Base-by-base conservation (phyloP, 1,140 invertebrate genomes). In the Agrypnia vestita region DNA sequence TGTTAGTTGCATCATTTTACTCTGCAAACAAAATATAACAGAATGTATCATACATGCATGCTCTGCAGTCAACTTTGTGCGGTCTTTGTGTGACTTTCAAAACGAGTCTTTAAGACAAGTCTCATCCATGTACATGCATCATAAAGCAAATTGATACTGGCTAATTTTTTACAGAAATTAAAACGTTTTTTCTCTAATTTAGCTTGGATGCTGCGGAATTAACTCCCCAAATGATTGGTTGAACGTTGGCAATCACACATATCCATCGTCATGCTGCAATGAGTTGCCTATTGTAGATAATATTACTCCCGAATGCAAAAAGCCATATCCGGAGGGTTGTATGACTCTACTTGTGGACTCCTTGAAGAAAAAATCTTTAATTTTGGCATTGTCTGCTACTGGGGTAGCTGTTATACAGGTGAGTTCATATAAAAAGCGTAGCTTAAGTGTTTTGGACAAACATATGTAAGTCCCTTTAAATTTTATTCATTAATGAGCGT, bases 361-460 rank as follows among this genome's bases (percentile, higher is more conserved):
- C 62, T 90, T 96, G 53, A 90, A 94, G 78, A 90, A 91, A 7
- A 94, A 96, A 84, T 93, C 93, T 15, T 84, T 94, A 10, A 90
- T 94, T 67, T 90, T 97, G 72, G 95, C 94, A 19, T 93, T 93
- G 11, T 93, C 96, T 53, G 95, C 94, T 6, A 89, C 96, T 71
- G 94, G 94, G 10, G 93, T 97, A 49, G 94, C 95, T 67, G 88
- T 93, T 59, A 90, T 95, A 84, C 94, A 95, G 92, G 94, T 95
- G 59, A 67, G 35, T 19, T 4, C 17, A 15, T 19, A 12, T n/a
- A 1, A 0, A 61, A 61, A n/a, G 49, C 3, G 1, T 51, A 3
- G 11, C 11, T 51, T 3, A 51, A 47, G n/a, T 59, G 15, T 62
- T 17, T 64, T 10, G 0, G 7, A 19, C 15, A 17, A n/a, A 61